Conservation (phyloP, 2,113 vertebrate genomes). For the Dromas ardeola region DNA sequence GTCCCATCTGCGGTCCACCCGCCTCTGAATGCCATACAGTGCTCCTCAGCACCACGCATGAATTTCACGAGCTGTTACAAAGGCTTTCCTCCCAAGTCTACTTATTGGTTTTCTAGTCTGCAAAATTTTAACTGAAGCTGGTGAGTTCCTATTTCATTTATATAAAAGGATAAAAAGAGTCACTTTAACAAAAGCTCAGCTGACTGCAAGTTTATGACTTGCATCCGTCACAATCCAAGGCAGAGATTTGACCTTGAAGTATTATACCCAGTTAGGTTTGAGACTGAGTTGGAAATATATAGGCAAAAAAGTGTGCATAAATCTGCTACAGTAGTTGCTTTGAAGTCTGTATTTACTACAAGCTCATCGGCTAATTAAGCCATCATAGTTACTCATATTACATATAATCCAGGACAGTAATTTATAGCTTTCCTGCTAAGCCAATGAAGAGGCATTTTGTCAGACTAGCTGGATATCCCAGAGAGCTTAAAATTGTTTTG, state of each 20-base stretch:
- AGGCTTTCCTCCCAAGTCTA: background rate
- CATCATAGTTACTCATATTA: background rate
- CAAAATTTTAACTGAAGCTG: background rate
- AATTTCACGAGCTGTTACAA: background rate
- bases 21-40: background rate
- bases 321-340: background rate
- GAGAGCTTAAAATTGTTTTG: background rate
- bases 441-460: background rate
- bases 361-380: background rate
- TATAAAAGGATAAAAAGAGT: background rate
- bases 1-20: background rate
- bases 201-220: background rate
- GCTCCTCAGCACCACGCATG: background rate
- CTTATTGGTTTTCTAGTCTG: background rate
- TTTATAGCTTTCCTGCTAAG: background rate
- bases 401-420: background rate
- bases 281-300: background rate
- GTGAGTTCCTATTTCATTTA: background rate
- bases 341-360: background rate
- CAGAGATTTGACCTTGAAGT: background rate
- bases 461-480: background rate
- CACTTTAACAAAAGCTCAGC: background rate
- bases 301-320: background rate
- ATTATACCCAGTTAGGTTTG: background rate
- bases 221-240: background rate